Percentiles rank a stretch among this genome's conserved stretches.
phyloP scores from a whole-genome alignment of 2,797 vertebrate species.

The Smutsia gigantea region DNA sequence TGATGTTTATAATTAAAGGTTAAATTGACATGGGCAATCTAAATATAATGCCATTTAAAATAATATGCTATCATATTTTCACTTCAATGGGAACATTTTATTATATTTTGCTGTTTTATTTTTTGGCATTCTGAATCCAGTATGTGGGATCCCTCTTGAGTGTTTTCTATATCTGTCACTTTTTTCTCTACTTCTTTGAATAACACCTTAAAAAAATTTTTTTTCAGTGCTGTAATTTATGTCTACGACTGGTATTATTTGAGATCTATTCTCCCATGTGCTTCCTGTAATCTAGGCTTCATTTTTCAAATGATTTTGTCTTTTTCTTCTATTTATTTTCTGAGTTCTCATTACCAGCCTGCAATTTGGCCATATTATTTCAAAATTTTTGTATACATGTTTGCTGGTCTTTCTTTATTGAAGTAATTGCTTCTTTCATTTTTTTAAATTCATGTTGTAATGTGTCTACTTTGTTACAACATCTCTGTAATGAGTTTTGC shows the following conservation, averaged over 20 bases:
- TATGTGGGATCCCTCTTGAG: background rate
- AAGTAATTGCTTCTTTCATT: background rate
- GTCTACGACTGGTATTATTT: background rate
- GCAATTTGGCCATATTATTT: background rate
- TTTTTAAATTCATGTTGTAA: background rate
- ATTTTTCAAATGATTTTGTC: background rate
- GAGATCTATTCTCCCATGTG: background rate
- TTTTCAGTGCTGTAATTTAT: background rate
- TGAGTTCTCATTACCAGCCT: background rate
- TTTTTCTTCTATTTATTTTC: background rate
- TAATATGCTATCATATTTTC: background rate
- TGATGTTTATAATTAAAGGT: background rate
- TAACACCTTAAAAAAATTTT: background rate
- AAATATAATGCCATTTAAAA: constrained; percentile 15
- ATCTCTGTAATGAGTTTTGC: background rate
- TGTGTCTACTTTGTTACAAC: background rate
- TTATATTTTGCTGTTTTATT: background rate
- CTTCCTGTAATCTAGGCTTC: background rate
- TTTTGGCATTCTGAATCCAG: background rate
- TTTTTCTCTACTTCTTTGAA: background rate
- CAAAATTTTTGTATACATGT: background rate
- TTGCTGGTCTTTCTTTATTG: background rate
- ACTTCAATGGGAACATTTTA: background rate
- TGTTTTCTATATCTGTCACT: background rate
- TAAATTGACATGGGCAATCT: background rate